phyloP scores from a whole-genome alignment of 2,888 invertebrate genomes.

The Gymnoscelis rufifasciata region DNA sequence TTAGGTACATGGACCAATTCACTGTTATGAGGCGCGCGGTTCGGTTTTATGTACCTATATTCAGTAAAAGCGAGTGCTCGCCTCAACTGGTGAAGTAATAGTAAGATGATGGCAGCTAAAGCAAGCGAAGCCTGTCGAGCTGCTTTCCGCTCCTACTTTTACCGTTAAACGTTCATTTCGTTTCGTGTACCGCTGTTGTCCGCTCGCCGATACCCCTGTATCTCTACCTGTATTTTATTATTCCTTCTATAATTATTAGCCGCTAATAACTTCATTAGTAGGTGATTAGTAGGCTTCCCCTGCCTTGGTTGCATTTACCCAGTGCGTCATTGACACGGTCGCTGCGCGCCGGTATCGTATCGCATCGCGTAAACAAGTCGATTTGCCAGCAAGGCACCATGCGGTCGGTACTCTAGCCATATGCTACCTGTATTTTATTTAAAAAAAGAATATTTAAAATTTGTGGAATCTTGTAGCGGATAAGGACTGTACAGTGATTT shows the following conservation, averaged over 20 bases:
- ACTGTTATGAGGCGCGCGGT: neutral
- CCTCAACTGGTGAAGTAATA: constrained; percentile 65
- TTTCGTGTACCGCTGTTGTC: constrained; percentile 61
- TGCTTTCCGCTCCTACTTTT: constrained; percentile 74
- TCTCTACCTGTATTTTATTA: constrained; percentile 31
- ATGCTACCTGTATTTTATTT: constrained; percentile 50
- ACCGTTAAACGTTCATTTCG: constrained; percentile 76
- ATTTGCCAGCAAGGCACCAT: constrained; percentile 75
- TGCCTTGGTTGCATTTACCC: constrained; percentile 37
- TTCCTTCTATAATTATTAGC: constrained; percentile 47
- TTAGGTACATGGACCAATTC: neutral
- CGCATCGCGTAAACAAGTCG: constrained; percentile 59
- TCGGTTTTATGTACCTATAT: no score
- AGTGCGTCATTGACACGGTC: constrained; percentile 33
- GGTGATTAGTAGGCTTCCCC: constrained; percentile 42
- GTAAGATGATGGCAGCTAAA: constrained; percentile 47
- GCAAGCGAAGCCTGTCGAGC: constrained; percentile 59
- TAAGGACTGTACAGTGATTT: constrained; percentile 32
- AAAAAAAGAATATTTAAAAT: constrained; percentile 33
- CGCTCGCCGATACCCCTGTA: constrained; percentile 45
- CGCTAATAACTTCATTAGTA: constrained; percentile 35
- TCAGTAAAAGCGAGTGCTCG: constrained; percentile 39
- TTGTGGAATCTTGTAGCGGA: constrained; percentile 27
- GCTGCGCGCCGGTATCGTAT: constrained; percentile 35
- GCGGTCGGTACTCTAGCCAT: constrained; percentile 65